phyloP scores from a whole-genome alignment of 2,113 vertebrate species.

The Ciconia boyciana region DNA sequence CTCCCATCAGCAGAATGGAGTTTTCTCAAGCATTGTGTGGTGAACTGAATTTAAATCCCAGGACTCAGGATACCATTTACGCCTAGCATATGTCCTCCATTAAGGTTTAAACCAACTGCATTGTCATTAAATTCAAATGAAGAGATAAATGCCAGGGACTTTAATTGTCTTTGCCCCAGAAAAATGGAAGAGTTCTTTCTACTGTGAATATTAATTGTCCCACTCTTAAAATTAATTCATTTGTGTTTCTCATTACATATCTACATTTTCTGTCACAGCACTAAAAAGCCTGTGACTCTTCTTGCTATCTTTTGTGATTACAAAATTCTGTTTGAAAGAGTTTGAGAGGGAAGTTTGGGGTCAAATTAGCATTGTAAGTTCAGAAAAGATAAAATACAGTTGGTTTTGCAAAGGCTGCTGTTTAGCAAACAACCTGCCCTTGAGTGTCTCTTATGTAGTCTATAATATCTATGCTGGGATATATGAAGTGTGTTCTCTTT shows the following conservation, averaged over 20 bases:
- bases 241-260: not conserved
- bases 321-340: not conserved
- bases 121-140: constrained; percentile 46
- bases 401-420: constrained; percentile 2
- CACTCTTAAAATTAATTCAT: constrained; percentile 24
- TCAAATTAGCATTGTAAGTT: not conserved
- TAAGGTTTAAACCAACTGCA: constrained; percentile 14
- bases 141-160: not conserved
- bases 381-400: constrained; percentile 17
- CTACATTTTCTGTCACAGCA: not conserved
- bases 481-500: not conserved
- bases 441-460: not conserved
- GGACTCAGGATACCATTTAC: not conserved
- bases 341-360: not conserved
- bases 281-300: not conserved
- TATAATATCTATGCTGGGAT: not conserved
- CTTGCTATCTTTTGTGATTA: not conserved
- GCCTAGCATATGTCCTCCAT: not conserved
- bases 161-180: constrained; percentile 34
- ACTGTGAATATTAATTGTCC: constrained; percentile 24
- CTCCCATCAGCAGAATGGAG: not conserved
- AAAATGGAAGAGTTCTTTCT: constrained; percentile 6
- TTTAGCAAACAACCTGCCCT: not conserved
- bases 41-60: constrained; percentile 14
- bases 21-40: not conserved